Percentiles rank a stretch among this genome's conserved stretches.
phyloP scores from a whole-genome alignment of 2,888 invertebrate genomes.

The Diarsia rubi region DNA sequence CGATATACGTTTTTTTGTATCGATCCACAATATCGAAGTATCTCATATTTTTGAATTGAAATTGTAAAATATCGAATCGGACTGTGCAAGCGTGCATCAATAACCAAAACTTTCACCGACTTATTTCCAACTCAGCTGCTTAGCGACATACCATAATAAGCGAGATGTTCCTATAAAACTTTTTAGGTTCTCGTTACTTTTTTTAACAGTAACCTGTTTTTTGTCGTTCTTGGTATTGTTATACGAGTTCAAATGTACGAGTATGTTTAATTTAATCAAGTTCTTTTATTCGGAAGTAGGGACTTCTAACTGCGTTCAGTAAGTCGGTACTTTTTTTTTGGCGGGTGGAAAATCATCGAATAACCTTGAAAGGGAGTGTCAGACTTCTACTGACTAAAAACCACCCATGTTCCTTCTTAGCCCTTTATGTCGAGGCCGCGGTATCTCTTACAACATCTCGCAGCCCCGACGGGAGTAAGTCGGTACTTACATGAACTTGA shows the following conservation, averaged over 20 bases:
- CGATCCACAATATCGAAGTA: background rate
- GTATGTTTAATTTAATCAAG: constrained; percentile 4
- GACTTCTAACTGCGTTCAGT: background rate
- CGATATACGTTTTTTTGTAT: background rate
- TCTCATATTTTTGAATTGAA: background rate
- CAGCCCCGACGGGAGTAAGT: too few relatives aligned
- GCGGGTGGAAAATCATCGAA: too few relatives aligned
- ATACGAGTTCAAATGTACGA: background rate
- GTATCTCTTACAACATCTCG: too few relatives aligned
- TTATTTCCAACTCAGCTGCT: background rate
- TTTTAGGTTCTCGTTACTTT: constrained; percentile 1
- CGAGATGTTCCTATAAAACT: constrained; percentile 2
- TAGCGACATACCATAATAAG: constrained; percentile 21
- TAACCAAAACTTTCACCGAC: background rate
- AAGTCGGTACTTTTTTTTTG: background rate
- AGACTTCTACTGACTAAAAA: too few relatives aligned
- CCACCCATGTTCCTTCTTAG: too few relatives aligned
- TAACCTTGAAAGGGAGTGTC: too few relatives aligned
- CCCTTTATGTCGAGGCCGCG: too few relatives aligned
- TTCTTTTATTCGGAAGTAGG: background rate
- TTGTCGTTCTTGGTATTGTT: background rate
- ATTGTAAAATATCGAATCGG: background rate
- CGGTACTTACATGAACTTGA: background rate
- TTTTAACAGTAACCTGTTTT: constrained; percentile 16
- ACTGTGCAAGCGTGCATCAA: background rate